phyloP scores from a whole-genome alignment of 2,888 invertebrate genomes.

The Amblyjoppa proteus region DNA sequence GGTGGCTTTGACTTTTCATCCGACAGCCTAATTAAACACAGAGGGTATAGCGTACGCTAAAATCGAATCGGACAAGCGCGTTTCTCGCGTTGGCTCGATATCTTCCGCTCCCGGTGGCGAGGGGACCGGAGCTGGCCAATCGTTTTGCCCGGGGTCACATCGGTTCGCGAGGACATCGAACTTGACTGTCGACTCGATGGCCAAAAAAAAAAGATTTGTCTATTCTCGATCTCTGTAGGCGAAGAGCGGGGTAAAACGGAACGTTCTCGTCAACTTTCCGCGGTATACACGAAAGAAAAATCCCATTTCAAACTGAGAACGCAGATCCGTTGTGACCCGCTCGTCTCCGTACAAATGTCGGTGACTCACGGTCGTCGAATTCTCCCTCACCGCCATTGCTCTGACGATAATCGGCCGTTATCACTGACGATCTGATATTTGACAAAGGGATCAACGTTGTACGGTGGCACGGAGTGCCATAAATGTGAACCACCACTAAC shows the following conservation, averaged over 20 bases:
- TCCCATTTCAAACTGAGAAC: background rate
- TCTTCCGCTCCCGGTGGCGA: slow-evolving; percentile 23
- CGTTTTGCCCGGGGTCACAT: slow-evolving; percentile 39
- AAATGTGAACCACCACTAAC: slow-evolving; percentile 26
- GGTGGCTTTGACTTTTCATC: slow-evolving; percentile 27
- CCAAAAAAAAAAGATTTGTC: slow-evolving; percentile 39
- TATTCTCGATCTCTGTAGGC: background rate
- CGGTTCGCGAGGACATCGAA: slow-evolving; percentile 57
- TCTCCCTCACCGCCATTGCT: slow-evolving; percentile 7
- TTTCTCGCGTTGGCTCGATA: slow-evolving; percentile 21
- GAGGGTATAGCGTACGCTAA: slow-evolving; percentile 16
- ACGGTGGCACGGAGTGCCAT: slow-evolving; percentile 16
- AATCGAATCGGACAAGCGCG: slow-evolving; percentile 47
- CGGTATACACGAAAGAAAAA: background rate
- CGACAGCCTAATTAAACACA: slow-evolving; percentile 57
- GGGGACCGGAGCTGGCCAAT: slow-evolving; percentile 30
- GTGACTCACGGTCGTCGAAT: background rate
- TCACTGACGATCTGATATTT: slow-evolving; percentile 41
- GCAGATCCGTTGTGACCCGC: background rate
- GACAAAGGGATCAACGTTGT: slow-evolving; percentile 41
- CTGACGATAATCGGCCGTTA: slow-evolving; percentile 33
- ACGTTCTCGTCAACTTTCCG: background rate
- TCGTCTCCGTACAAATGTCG: background rate
- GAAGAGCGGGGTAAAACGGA: background rate
- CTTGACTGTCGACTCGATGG: slow-evolving; percentile 50